Conservation (phyloP, 2,888 invertebrate species). For the Microplitis manilae region DNA sequence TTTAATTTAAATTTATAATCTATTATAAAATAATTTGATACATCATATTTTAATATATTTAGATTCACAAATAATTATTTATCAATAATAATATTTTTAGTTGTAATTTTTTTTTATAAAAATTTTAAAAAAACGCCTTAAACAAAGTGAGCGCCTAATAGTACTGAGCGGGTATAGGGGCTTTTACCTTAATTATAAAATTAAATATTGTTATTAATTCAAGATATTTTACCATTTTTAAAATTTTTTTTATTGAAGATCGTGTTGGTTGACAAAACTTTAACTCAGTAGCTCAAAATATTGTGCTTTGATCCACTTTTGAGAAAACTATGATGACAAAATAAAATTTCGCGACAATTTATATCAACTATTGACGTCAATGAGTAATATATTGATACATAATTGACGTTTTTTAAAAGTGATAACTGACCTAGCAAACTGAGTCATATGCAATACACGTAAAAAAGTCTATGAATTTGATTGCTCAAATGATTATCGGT, state of each 20-base stretch:
- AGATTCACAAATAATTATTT: no score
- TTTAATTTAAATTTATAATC: no score
- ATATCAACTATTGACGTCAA: slow-evolving; percentile 68
- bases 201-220: no score
- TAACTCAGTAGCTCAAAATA: background rate
- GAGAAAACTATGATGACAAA: slow-evolving; percentile 29
- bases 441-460: slow-evolving; percentile 30
- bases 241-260: background rate
- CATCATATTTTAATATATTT: no score
- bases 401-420: slow-evolving; percentile 62
- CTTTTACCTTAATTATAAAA: no score
- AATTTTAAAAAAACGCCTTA: no score
- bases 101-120: no score
- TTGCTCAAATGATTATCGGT: background rate
- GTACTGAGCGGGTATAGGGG: no score
- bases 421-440: slow-evolving; percentile 68
- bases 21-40: no score
- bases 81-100: no score
- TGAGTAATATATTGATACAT: slow-evolving; percentile 66
- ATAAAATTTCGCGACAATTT: slow-evolving; percentile 53
- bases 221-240: slow-evolving; percentile 38
- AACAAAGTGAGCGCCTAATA: no score
- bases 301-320: slow-evolving; percentile 10
- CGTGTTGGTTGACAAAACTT: background rate
- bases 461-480: background rate